Evolutionary conservation across 2,888 invertebrate genomes (phyloP).

Genomic region (Clepsis dumicolana): DNA sequence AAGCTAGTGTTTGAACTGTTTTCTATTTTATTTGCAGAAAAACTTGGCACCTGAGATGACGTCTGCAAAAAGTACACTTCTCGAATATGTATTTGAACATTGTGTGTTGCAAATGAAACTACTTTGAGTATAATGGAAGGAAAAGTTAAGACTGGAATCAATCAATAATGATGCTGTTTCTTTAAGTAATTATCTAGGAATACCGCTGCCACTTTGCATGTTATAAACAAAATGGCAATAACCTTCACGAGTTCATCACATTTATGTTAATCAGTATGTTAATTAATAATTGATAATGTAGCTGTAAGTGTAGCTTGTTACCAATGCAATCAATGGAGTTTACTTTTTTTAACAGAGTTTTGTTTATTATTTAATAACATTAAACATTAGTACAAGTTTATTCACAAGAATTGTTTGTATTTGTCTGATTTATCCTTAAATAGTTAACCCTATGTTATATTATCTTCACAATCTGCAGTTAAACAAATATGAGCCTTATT

Average conservation of each 20-base stretch:
- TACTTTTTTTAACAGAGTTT: constrained; percentile 9
- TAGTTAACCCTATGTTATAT: no score
- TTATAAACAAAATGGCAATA: constrained; percentile 10
- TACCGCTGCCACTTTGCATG: neutral
- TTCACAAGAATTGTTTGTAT: neutral
- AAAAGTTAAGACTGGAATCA: constrained; percentile 22
- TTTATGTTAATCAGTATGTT: constrained; percentile 20
- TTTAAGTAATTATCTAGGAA: neutral
- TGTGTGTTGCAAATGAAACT: neutral
- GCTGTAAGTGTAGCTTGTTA: constrained; percentile 26
- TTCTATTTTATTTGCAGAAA: constrained; percentile 28
- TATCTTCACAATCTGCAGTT: neutral
- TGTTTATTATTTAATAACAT: constrained; percentile 18
- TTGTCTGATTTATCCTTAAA: neutral
- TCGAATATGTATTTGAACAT: constrained; percentile 15
- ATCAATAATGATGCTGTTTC: neutral
- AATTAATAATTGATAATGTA: constrained; percentile 15
- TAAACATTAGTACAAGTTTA: neutral
- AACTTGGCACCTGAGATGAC: constrained; percentile 19
- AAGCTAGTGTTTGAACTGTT: constrained; percentile 13
- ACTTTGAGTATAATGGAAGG: neutral
- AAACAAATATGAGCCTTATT: no score
- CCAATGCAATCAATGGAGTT: neutral
- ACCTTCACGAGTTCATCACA: constrained; percentile 2
- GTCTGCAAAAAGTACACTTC: constrained; percentile 7